Base-by-base conservation (phyloP, 2,888 invertebrate genomes). In the Crocallis elinguaria region DNA sequence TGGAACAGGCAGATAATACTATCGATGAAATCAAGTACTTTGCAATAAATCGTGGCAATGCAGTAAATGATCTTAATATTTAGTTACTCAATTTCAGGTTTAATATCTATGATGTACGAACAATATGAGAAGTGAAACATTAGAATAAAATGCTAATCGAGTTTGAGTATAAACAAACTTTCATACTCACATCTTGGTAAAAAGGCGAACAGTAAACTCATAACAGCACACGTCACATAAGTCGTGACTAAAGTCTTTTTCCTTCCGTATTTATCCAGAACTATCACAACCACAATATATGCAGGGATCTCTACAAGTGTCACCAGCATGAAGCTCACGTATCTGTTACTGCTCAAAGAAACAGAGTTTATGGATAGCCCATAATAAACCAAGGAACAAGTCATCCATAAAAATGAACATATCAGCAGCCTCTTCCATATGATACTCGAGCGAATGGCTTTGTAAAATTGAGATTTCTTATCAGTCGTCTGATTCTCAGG, bases 301-400 rank as follows among this genome's bases (percentile, higher is more conserved):
- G 95, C 95, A 0, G 96, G 96, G 49, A 96, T 94, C 77, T 96
- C 96, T 17, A 95, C 93, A 19, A 82, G 81, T 75, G 79, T 94
- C 86, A 80, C 93, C 80, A 74, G 86, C 69, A 96, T 95, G 69
- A 96, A 97, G 77, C 96, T 96, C 21, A 95, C 79, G 73, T 96
- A 96, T 73, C 93, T 94, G 73, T 96, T 94, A 8, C 95, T 95
- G 61, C 94, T 93, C 50, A 97, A 81, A 0, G 94, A 93, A 5
- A 96, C 95, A 0, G 96, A 94, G 79, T 96, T 96, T 49, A 97
- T 92, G 0, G 95, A 95, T 30, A 97, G 75, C 0, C 97, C 97
- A 64, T 96, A 96, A 76, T 96, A 97, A 1, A 96, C 94, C 51
- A 96, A 92, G 0, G 95, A 94, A 69, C 95, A 96, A 0, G 96